Evolutionary conservation across 2,797 vertebrate species (phyloP), one percentile per base, ranked within the genome.

Genomic region (Pelobates cultripes): DNA sequence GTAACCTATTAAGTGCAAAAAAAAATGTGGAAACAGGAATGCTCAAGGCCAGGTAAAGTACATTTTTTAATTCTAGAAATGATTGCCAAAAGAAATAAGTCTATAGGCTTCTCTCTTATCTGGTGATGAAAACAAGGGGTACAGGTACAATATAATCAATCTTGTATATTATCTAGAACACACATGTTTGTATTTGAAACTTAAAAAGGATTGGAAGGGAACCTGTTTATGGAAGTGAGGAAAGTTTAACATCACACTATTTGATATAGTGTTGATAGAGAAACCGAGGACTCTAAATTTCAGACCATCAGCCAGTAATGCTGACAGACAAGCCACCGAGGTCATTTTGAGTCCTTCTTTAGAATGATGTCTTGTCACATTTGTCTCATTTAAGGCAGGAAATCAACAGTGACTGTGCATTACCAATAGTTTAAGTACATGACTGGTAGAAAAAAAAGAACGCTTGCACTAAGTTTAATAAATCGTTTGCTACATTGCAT

Each of bases 191-290:
- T 47, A 70, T 44, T 70, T n/a, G 14, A 3, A 42, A 15, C 41
- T 69, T 69, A 14, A n/a, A 70, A 70, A 7, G 7, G 28, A 51
- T 75, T 67, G 75, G 41, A 73, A 71, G 79, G 79, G 63, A 81
- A 63, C 55, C 10, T 64, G 40, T 28, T 67, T 14, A 43, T 13
- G 71, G 51, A 47, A 70, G 79, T 76, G 61, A 75, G 61, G 55
- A 67, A 77, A 66, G 57, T 77, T 70, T 17, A 57, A 64, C 78
- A 67, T 42, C 12, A 43, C 17, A 64, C 15, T 61, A 69, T 51
- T 43, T 77, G 67, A 80, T 45, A 60, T 77, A 51, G 13, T 53
- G 75, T 61, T 60, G 70, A 73, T 28, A 79, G 77, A 80, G 45
- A 70, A 45, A 69, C 57, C 13, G 7, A 28, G 41, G 51, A 51